Conservation (phyloP, 2,113 vertebrate species). For the Candoia aspera region DNA sequence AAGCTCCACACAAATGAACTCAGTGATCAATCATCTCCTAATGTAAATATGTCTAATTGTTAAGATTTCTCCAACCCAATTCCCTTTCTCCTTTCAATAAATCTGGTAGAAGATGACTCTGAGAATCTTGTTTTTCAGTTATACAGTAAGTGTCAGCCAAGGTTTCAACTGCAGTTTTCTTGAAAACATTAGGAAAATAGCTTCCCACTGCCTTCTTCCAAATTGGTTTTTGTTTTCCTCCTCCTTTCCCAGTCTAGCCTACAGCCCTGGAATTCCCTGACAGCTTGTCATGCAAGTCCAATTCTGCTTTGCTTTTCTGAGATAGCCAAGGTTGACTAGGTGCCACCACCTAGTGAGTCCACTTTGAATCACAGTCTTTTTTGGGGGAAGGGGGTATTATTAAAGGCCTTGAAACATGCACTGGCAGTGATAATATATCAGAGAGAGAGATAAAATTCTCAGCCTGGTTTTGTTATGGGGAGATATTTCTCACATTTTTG, state of each 20-base stretch:
- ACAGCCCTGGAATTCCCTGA: neutral
- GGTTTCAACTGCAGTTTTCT: neutral
- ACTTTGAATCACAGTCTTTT: neutral
- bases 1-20: neutral
- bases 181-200: neutral
- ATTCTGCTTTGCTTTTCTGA: neutral
- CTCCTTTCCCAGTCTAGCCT: neutral
- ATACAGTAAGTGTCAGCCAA: neutral
- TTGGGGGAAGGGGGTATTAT: neutral
- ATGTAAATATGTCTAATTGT: neutral
- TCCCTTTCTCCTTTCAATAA: neutral
- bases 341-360: neutral
- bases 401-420: neutral
- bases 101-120: neutral
- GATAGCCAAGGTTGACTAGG: neutral
- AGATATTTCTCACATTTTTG: too few species aligned
- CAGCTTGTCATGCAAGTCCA: neutral
- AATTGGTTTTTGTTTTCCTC: neutral
- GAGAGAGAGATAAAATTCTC: neutral
- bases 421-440: neutral
- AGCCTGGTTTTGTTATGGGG: neutral
- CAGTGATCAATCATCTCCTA: neutral
- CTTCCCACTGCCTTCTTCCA: neutral
- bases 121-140: neutral
- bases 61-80: neutral